Base-by-base conservation (phyloP, 2,797 vertebrate genomes). In the Acrossocheilus wenchowensis region DNA sequence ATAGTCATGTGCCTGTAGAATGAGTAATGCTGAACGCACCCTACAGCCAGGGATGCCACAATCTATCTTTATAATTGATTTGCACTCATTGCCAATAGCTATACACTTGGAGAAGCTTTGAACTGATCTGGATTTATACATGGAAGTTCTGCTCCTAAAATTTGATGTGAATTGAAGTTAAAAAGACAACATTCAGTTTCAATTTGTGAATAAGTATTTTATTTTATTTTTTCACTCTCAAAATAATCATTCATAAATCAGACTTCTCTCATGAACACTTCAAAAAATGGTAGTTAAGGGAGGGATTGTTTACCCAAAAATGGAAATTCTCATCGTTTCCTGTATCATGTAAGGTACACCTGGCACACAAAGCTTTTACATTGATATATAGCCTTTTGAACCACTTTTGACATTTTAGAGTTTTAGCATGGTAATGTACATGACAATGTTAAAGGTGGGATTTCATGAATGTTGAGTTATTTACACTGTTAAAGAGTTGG, bases 1-100 rank as follows among this genome's bases (percentile, higher is more conserved):
- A 80, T 57, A 41, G 34, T 34, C 41, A 77, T 50, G 41, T 75
- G 30, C 36, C 73, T 83, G 69, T 45, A 9, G 66, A 78, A 82
- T 72, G 78, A 81, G 23, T 45, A 74, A 82, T 64, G n/a, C 52
- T 78, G 52, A 81, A 34, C 23, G 6, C 62, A n/a, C 17, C 36
- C 72, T 43, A 75, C 36, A 81, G n/a, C 75, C 17, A 19, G 3
- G 60, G 48, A 84, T 78, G 50, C 10, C 30, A 54, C 48, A 19
- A 2, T 15, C 36, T 54, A 62, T 81, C 45, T 36, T 81, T n/a
- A 48, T 21, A 45, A 81, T 43, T 66, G 26, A 50, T 14, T 69
- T 69, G 21, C 60, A 19, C 15, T 7, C 5, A 54, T 77, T 14
- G 10, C 74, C 19, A 34, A 50, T 50, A 50, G 15, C 14, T 50